phyloP scores from a whole-genome alignment of 2,113 vertebrate species.

The Dendropsophus ebraccatus region DNA sequence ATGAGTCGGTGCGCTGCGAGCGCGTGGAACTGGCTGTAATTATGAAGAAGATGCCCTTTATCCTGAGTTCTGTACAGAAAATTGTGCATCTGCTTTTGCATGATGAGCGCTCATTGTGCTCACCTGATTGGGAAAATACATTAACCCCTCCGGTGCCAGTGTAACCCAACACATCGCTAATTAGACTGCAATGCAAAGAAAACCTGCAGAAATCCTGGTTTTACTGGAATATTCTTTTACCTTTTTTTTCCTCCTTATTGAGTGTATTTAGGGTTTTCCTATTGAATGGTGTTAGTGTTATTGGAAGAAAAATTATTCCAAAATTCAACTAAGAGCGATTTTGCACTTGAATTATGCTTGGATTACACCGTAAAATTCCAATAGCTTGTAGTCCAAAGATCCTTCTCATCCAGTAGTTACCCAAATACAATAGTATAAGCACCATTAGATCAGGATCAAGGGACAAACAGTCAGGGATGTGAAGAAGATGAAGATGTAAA shows the following conservation, averaged over 20 bases:
- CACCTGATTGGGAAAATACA: neutral
- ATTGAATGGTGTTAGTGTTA: neutral
- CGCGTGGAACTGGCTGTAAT: slow-evolving; percentile 20
- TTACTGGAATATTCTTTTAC: neutral
- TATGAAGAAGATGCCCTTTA: slow-evolving; percentile 43
- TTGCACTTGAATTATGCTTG: too few relatives aligned
- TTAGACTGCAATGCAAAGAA: neutral
- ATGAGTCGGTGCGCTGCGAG: neutral
- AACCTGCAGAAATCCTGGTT: neutral
- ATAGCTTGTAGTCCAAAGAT: too few relatives aligned
- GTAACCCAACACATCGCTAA: neutral
- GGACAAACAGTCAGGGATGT: too few relatives aligned
- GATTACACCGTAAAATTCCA: too few relatives aligned
- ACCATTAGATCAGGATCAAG: too few relatives aligned
- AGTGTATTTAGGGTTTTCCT: neutral
- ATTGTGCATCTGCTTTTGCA: slow-evolving; percentile 23
- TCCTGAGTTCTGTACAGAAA: slow-evolving; percentile 28
- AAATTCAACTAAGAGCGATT: too few relatives aligned
- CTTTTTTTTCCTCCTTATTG: neutral
- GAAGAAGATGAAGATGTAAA: too few relatives aligned
- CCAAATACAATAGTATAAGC: neutral
- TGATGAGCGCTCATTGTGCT: slow-evolving; percentile 11
- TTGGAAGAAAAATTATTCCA: too few relatives aligned
- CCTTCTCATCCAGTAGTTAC: too few relatives aligned
- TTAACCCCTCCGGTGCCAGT: neutral